Conservation (phyloP, 2,888 invertebrate genomes). For the Nomada ruficornis region DNA sequence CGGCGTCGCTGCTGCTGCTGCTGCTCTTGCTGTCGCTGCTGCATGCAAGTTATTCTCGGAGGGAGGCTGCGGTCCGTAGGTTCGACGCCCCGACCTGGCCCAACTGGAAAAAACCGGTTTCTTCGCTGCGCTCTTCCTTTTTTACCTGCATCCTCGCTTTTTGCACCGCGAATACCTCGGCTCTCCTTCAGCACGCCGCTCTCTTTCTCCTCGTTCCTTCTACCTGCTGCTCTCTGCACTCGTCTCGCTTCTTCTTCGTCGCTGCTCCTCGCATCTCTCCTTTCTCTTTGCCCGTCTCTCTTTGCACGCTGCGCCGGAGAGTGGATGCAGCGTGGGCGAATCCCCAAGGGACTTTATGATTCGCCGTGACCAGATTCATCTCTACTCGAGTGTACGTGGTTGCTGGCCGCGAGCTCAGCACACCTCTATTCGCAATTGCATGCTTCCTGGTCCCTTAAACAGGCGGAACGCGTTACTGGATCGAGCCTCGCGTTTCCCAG, state of each 20-base stretch:
- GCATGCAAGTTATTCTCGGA: constrained; percentile 84
- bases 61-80: constrained; percentile 83
- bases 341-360: constrained; percentile 79
- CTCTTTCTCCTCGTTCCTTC: constrained; percentile 42
- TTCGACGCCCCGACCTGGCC: constrained; percentile 85
- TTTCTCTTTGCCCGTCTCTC: constrained; percentile 28
- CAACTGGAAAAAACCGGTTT: constrained; percentile 85
- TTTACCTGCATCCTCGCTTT: constrained; percentile 82
- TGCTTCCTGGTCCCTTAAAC: constrained; percentile 62
- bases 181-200: constrained; percentile 52
- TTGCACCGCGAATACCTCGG: constrained; percentile 78
- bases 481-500: neutral
- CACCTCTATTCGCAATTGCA: constrained; percentile 66
- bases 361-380: constrained; percentile 82
- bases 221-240: neutral
- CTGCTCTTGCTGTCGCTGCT: constrained; percentile 44
- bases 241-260: constrained; percentile 20
- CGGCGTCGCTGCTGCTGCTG: constrained; percentile 67
- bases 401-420: constrained; percentile 32
- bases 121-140: constrained; percentile 81
- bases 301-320: constrained; percentile 46
- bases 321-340: constrained; percentile 72
- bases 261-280: constrained; percentile 23
- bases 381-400: constrained; percentile 44
- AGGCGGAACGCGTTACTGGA: constrained; percentile 24